phyloP scores from a whole-genome alignment of 1,140 invertebrate genomes.

The Sycophila sp. region DNA sequence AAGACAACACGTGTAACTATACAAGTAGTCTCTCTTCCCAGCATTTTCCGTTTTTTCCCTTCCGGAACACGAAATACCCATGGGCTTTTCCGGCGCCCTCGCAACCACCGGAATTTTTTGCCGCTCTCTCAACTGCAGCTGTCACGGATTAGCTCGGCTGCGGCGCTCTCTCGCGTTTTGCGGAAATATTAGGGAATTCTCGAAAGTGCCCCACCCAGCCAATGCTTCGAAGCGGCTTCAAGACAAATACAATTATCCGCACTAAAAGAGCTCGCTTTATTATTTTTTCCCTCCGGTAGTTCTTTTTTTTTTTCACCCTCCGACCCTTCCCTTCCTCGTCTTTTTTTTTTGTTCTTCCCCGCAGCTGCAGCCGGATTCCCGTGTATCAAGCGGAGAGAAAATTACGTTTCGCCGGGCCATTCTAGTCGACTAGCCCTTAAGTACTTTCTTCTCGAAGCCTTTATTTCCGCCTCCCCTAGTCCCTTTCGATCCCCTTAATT shows the following conservation, averaged over 20 bases:
- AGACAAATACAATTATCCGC: slow-evolving; percentile 8
- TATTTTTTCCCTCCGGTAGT: neutral
- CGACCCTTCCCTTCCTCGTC: neutral
- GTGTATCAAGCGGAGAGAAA: neutral
- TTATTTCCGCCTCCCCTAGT: too few relatives aligned
- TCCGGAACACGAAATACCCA: neutral
- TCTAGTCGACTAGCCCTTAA: too few relatives aligned
- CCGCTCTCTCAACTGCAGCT: neutral
- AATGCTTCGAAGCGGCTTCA: neutral
- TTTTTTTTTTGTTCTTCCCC: neutral
- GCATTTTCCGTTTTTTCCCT: neutral
- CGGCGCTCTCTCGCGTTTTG: too few relatives aligned
- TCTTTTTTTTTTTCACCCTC: neutral
- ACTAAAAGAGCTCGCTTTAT: neutral
- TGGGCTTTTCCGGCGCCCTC: neutral
- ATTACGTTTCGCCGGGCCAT: neutral
- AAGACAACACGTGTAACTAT: neutral
- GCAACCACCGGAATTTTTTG: neutral
- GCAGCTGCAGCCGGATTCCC: too few relatives aligned
- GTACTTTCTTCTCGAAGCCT: too few relatives aligned
- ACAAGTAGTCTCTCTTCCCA: neutral
- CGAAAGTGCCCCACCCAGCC: neutral
- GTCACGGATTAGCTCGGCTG: neutral
- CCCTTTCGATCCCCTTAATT: too few relatives aligned
- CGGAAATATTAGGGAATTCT: neutral